These are phyloP conservation scores for Polymixis flavicincta DNA, from an alignment of 2,888 invertebrate species.

Conservation along the genomic window DNA sequence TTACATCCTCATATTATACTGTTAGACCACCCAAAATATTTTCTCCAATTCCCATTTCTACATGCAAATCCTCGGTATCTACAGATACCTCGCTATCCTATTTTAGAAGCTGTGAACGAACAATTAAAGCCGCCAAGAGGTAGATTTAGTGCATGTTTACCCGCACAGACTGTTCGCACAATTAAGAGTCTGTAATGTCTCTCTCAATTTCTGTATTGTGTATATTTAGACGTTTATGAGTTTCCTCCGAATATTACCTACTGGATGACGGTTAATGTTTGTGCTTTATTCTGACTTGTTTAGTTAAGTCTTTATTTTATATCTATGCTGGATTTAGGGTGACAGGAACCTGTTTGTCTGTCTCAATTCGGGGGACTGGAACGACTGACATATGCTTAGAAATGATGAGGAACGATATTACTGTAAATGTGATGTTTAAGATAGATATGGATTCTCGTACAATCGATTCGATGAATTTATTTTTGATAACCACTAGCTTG, in stretches of 20 bases:
- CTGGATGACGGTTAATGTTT: constrained; percentile 51
- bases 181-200: constrained; percentile 72
- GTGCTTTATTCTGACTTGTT: constrained; percentile 44
- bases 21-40: constrained; percentile 5
- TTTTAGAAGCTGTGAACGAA: constrained; percentile 62
- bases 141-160: constrained; percentile 66
- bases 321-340: constrained; percentile 29
- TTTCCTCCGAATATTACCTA: constrained; percentile 67
- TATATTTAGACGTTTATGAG: constrained; percentile 80
- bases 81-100: constrained; percentile 51
- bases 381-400: constrained; percentile 2
- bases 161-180: constrained; percentile 70
- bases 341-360: constrained; percentile 23
- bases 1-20: background rate
- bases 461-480: constrained; percentile 25
- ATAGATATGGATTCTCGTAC: background rate
- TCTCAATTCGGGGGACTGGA: background rate
- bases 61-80: constrained; percentile 11
- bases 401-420: background rate
- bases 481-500: background rate
- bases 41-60: constrained; percentile 47
- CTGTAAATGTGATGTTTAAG: background rate
- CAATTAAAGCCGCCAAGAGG: constrained; percentile 67
- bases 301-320: constrained; percentile 54
- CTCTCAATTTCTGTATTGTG: constrained; percentile 71